phyloP scores from a whole-genome alignment of 2,113 vertebrate genomes.

The Entelurus aequoreus region DNA sequence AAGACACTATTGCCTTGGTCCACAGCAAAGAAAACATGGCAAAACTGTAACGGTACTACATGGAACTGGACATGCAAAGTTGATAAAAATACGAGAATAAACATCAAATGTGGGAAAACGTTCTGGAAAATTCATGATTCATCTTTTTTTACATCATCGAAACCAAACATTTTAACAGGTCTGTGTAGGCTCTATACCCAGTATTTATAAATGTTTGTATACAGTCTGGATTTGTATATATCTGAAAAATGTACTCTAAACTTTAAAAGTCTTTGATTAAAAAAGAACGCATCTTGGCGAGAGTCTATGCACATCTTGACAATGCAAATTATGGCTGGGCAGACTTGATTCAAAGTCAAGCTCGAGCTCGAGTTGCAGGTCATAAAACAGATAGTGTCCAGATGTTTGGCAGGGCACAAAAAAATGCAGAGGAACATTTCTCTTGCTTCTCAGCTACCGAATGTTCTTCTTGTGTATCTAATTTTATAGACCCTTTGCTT shows the following conservation, averaged over 20 bases:
- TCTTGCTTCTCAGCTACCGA: slow-evolving; percentile 30
- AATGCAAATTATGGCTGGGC: slow-evolving; percentile 42
- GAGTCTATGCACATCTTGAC: slow-evolving; percentile 20
- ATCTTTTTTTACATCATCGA: too few species aligned
- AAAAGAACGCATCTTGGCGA: slow-evolving; percentile 32
- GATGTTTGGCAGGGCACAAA: slow-evolving; percentile 53
- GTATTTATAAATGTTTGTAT: not conserved
- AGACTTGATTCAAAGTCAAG: slow-evolving; percentile 34
- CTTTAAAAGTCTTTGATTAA: slow-evolving; percentile 21
- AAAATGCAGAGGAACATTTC: slow-evolving; percentile 14
- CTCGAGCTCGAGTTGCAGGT: slow-evolving; percentile 50
- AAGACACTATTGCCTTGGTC: too few species aligned
- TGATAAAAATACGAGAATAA: too few species aligned
- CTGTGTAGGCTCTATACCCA: not conserved
- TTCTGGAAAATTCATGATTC: too few species aligned
- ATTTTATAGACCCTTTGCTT: not conserved
- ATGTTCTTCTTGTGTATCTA: not conserved
- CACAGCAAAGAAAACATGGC: too few species aligned
- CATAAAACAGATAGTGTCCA: slow-evolving; percentile 58
- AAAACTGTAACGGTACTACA: too few species aligned
- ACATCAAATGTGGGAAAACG: too few species aligned
- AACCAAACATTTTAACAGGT: not conserved
- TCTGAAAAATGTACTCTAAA: not conserved
- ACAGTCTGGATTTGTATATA: not conserved
- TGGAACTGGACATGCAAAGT: too few species aligned